phyloP scores from a whole-genome alignment of 2,797 vertebrate species.

The Tamandua tetradactyla region DNA sequence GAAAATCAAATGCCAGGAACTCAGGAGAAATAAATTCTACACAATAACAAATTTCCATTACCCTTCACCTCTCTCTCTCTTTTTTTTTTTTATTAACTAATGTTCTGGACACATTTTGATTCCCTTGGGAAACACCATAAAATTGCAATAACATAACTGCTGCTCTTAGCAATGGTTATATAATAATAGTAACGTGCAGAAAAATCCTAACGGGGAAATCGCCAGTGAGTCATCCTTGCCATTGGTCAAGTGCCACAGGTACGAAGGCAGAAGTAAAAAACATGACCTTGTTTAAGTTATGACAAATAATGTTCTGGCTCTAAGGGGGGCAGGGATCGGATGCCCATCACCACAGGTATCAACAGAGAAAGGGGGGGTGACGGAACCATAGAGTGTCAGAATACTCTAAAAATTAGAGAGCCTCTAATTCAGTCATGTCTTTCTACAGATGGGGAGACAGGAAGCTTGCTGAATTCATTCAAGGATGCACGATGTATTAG shows the following conservation, averaged over 20 bases:
- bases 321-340: neutral
- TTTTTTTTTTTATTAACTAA: neutral
- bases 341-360: neutral
- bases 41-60: neutral
- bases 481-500: neutral
- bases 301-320: neutral
- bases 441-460: neutral
- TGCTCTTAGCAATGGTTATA: neutral
- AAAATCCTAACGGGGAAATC: neutral
- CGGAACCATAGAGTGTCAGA: neutral
- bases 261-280: neutral
- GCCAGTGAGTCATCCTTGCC: neutral
- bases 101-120: neutral
- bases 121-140: neutral
- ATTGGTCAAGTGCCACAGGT: neutral
- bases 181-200: neutral
- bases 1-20: conserved; percentile 38
- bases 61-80: neutral
- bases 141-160: neutral
- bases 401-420: neutral
- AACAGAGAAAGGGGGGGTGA: neutral
- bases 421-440: neutral
- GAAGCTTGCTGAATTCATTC: neutral
- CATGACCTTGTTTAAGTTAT: neutral
- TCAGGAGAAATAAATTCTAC: neutral